These are phyloP conservation scores for Chrysaora quinquecirrha DNA, from an alignment of 30 jellyfish, hydroid and myxozoan species.

Conservation along the genomic window DNA sequence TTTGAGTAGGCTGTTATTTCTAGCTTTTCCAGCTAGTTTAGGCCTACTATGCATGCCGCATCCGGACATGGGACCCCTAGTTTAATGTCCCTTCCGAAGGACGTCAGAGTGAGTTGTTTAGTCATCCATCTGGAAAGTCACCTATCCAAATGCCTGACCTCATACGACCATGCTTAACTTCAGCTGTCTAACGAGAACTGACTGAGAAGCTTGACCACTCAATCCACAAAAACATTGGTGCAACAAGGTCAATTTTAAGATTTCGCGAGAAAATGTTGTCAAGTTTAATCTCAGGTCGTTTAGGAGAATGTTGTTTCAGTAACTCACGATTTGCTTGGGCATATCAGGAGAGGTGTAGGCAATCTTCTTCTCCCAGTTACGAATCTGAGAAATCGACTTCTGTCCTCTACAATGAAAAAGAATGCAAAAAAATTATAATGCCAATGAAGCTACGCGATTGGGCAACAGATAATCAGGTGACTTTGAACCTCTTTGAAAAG, in stretches of 20 bases:
- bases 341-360: constrained; percentile 85
- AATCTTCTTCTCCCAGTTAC: constrained; percentile 94
- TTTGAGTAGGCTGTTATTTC: too few relatives aligned
- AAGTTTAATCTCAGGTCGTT: too few relatives aligned
- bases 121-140: not conserved
- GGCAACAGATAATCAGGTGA: not conserved
- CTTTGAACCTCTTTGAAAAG: not conserved
- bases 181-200: too few relatives aligned
- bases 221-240: not conserved
- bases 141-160: not conserved
- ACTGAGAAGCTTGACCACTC: too few relatives aligned
- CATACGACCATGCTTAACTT: too few relatives aligned
- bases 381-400: constrained; percentile 89
- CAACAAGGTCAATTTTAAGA: not conserved
- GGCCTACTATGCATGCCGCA: too few relatives aligned
- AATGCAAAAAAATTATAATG: not conserved
- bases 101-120: too few relatives aligned
- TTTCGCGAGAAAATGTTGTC: not conserved
- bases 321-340: constrained; percentile 84
- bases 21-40: too few relatives aligned
- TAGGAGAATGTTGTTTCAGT: not conserved
- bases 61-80: too few relatives aligned
- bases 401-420: constrained; percentile 68
- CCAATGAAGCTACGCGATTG: not conserved
- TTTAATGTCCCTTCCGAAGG: too few relatives aligned